Percentiles rank a stretch among this genome's conserved stretches.
Conservation (phyloP, 2,113 vertebrate species). For the Lamprologus tigripictilis region DNA sequence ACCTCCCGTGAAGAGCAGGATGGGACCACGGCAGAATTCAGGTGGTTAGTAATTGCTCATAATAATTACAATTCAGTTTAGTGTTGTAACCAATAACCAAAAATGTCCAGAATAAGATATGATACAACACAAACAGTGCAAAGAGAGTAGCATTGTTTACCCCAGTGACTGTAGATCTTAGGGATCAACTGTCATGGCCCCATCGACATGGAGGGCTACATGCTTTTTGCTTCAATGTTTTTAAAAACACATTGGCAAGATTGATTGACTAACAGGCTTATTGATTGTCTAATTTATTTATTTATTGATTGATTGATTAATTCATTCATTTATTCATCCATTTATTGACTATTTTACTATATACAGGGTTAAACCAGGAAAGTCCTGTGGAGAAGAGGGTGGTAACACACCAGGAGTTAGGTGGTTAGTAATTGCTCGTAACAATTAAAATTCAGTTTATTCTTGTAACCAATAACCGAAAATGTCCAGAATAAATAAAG, state of each 20-base stretch:
- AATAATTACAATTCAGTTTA: background rate
- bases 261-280: background rate
- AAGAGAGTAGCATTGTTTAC: background rate
- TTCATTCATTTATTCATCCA: background rate
- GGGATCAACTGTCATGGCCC: background rate
- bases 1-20: accelerated
- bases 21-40: accelerated
- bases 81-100: background rate
- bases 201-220: background rate
- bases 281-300: background rate
- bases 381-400: background rate
- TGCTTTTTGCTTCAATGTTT: background rate
- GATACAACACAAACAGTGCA: background rate
- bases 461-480: background rate
- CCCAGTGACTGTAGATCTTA: background rate
- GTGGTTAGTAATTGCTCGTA: background rate
- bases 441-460: background rate
- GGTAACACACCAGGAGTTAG: background rate
- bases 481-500: background rate
- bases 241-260: background rate
- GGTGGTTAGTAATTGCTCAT: background rate
- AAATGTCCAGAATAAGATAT: background rate
- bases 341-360: background rate
- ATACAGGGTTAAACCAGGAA: background rate
- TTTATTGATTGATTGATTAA: background rate